Conservation (phyloP, 2,888 invertebrate species). For the Netelia inedita region DNA sequence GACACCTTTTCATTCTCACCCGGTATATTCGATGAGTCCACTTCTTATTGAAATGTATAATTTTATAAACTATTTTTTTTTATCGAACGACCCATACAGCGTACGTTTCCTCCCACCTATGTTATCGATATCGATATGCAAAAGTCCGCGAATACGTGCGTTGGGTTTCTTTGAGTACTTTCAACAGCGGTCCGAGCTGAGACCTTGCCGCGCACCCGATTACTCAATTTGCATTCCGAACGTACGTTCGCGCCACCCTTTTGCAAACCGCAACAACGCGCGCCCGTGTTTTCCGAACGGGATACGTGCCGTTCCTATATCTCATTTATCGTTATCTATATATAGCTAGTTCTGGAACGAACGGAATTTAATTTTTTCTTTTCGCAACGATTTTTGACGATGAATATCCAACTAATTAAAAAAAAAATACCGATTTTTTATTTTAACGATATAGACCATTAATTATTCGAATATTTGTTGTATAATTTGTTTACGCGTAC, state of each 20-base stretch:
- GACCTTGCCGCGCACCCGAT: constrained; percentile 67
- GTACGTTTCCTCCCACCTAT: constrained; percentile 20
- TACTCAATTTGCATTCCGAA: constrained; percentile 68
- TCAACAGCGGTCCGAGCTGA: constrained; percentile 59
- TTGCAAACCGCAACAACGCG: constrained; percentile 40
- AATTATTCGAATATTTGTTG: background rate
- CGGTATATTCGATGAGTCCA: background rate
- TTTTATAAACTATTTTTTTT: background rate
- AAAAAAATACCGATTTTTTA: background rate
- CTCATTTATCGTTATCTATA: background rate
- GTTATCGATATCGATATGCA: constrained; percentile 45
- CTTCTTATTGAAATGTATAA: background rate
- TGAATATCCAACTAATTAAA: background rate
- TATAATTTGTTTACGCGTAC: no score
- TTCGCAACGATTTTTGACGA: background rate
- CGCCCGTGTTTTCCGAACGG: constrained; percentile 41
- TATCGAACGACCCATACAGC: background rate
- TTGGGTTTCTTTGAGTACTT: constrained; percentile 62
- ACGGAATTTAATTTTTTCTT: background rate
- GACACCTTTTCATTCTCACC: background rate
- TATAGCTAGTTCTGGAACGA: background rate
- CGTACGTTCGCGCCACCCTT: constrained; percentile 64
- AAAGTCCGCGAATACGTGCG: constrained; percentile 25
- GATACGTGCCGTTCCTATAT: constrained; percentile 56
- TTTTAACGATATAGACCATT: background rate